Percentiles rank a stretch among this genome's conserved stretches.
Conservation (phyloP, 1,140 invertebrate genomes). For the Mycetomoellerius zeteki region DNA sequence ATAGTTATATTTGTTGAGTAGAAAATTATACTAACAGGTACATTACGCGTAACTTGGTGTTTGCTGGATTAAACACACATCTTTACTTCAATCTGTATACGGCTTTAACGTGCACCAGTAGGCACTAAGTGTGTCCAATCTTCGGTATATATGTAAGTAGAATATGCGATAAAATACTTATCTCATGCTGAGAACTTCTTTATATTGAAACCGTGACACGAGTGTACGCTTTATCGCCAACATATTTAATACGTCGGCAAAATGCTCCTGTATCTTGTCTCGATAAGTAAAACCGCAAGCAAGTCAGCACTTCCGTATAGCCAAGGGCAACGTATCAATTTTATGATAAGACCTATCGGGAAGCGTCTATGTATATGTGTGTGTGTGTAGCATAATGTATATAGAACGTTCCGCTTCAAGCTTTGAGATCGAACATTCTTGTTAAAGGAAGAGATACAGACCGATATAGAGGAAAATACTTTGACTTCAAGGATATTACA, state of each 20-base stretch:
- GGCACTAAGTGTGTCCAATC: too few species aligned
- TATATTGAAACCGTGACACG: not conserved
- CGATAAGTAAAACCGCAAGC: constrained; percentile 9
- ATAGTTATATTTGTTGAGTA: too few species aligned
- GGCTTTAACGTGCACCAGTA: too few species aligned
- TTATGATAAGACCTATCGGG: constrained; percentile 34
- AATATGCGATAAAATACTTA: not conserved
- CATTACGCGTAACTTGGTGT: too few species aligned
- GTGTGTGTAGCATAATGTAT: not conserved
- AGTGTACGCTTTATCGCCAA: not conserved
- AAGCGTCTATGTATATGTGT: not conserved
- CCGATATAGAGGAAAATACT: not conserved
- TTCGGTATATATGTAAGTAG: not conserved
- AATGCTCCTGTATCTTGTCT: constrained; percentile 23
- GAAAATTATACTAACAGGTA: too few species aligned
- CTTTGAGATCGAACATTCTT: not conserved
- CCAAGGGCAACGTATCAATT: constrained; percentile 4
- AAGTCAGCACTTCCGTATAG: constrained; percentile 2
- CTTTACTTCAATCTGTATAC: too few species aligned
- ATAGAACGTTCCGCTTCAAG: not conserved
- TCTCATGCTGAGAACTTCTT: not conserved
- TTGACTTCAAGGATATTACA: not conserved
- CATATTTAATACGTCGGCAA: not conserved
- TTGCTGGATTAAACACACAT: too few species aligned
- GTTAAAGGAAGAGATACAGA: not conserved